Conservation (phyloP, 2,113 vertebrate species). For the Tyto alba region DNA sequence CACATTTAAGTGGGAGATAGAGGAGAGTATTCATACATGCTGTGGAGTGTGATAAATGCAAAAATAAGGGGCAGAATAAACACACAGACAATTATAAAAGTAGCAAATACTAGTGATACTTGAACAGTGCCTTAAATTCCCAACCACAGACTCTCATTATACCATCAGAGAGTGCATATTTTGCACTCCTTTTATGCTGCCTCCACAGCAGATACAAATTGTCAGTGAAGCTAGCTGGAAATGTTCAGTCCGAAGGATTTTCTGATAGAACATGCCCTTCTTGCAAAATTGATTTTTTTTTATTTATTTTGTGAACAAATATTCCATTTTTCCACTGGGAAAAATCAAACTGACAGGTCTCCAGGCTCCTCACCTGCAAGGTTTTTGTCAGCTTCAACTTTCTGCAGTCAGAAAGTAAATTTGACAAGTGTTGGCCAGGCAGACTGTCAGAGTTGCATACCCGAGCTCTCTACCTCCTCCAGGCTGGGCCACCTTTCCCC, state of each 20-base stretch:
- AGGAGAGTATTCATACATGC: fast-evolving
- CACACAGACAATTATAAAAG: neutral
- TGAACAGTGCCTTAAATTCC: neutral
- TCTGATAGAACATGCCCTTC: neutral
- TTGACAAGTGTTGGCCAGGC: neutral
- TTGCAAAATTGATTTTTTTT: neutral
- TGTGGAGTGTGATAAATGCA: neutral
- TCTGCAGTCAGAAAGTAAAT: neutral
- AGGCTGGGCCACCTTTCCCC: neutral
- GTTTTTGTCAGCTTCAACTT: neutral
- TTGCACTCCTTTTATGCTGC: neutral
- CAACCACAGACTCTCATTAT: neutral
- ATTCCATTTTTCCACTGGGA: neutral
- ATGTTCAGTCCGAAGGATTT: neutral
- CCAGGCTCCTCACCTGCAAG: neutral
- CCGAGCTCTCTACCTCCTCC: neutral
- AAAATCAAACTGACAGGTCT: constrained; percentile 9
- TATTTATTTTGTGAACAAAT: neutral
- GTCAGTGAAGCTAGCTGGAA: neutral
- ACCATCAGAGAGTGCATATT: neutral
- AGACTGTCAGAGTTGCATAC: neutral
- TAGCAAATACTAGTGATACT: neutral
- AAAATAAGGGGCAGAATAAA: neutral
- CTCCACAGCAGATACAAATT: neutral
- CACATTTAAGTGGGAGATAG: neutral